Conservation (phyloP, 1,140 invertebrate genomes). For the Solenopsis invicta region DNA sequence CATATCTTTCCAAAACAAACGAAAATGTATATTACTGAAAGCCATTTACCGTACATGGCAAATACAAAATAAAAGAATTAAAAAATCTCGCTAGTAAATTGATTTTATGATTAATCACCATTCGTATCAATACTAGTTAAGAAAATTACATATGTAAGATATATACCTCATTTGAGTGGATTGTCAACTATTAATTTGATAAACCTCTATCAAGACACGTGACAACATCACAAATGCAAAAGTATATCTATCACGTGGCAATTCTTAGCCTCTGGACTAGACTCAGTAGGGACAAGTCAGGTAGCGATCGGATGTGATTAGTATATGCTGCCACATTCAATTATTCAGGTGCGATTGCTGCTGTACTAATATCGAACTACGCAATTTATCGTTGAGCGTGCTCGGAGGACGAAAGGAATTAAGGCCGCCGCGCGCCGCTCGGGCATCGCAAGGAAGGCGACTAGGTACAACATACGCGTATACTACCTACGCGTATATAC, state of each 20-base stretch:
- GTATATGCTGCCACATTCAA: background rate
- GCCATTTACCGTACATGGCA: background rate
- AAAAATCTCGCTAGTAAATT: background rate
- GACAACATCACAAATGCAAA: constrained; percentile 5
- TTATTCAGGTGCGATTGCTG: constrained; percentile 19
- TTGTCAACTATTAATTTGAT: constrained; percentile 8
- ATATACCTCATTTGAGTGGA: background rate
- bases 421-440: background rate
- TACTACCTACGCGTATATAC: constrained; percentile 68
- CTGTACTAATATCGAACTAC: constrained; percentile 29
- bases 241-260: background rate
- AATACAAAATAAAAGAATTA: constrained; percentile 13
- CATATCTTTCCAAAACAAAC: background rate
- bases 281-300: background rate
- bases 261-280: background rate
- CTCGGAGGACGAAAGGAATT: constrained; percentile 33
- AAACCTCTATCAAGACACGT: background rate
- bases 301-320: constrained; percentile 33
- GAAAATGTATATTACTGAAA: constrained; percentile 19
- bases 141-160: background rate
- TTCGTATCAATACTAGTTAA: background rate
- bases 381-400: constrained; percentile 66
- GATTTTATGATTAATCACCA: background rate
- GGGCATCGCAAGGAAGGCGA: constrained; percentile 31
- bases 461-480: background rate